Percentiles rank a stretch among this genome's conserved stretches.
Evolutionary conservation across 1,140 invertebrate genomes (phyloP).

Genomic region (Zophobas morio): DNA sequence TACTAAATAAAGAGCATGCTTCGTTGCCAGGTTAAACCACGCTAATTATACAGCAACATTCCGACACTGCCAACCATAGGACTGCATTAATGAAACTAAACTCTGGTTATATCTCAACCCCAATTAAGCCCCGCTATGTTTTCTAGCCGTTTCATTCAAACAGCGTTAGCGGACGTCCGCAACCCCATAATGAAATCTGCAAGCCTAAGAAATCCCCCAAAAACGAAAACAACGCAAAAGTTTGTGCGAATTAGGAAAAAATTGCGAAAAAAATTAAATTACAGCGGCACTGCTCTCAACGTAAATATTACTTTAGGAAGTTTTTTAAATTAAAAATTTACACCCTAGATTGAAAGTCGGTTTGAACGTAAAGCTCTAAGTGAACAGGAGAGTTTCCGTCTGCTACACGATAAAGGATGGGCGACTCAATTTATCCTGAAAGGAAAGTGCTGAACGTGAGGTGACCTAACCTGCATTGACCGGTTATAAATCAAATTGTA

Average conservation of each 20-base stretch:
- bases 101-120: conserved; percentile 19
- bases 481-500: conserved; percentile 36
- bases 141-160: not conserved
- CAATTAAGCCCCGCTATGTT: not conserved
- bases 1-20: conserved; percentile 39
- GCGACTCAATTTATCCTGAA: conserved; percentile 39
- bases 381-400: conserved; percentile 16
- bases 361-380: not conserved
- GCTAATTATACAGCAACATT: conserved; percentile 32
- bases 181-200: too few species aligned
- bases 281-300: not conserved
- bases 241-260: not conserved
- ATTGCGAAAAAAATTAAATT: not conserved
- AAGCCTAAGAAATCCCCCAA: too few species aligned
- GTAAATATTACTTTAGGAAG: not conserved
- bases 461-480: conserved; percentile 36
- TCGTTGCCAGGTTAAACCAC: conserved; percentile 34
- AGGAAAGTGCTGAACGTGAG: conserved; percentile 35
- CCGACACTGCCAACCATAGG: conserved; percentile 10
- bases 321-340: conserved; percentile 6
- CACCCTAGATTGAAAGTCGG: not conserved
- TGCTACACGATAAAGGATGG: conserved; percentile 40
- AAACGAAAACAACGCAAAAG: not conserved
- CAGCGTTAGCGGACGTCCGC: too few species aligned
- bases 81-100: conserved; percentile 20